Evolutionary conservation across 2,113 vertebrate genomes (phyloP).

Genomic region (Oceanites oceanicus): DNA sequence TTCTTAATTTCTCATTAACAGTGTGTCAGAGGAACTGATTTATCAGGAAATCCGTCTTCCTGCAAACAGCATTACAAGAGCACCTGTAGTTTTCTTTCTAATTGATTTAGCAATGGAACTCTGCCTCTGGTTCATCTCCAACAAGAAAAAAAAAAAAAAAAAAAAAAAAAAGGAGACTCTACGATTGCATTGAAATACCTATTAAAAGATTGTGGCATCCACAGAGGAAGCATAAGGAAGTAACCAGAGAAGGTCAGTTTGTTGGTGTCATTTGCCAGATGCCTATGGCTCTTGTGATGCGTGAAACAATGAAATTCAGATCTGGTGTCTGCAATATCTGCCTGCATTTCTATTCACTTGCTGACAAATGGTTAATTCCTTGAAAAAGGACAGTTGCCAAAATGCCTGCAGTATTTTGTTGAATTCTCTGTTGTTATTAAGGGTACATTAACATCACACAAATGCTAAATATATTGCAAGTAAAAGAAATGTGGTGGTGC

Average conservation of each 20-base stretch:
- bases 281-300: background rate
- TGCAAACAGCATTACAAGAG: background rate
- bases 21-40: constrained; percentile 38
- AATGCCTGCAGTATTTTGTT: background rate
- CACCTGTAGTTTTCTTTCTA: constrained; percentile 40
- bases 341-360: background rate
- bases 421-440: background rate
- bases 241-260: background rate
- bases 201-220: background rate
- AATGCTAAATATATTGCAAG: background rate
- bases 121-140: constrained; percentile 7
- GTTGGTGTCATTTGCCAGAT: background rate
- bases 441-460: background rate
- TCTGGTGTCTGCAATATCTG: background rate
- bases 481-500: background rate
- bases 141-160: background rate
- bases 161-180: background rate
- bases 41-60: constrained; percentile 49
- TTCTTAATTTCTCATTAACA: constrained; percentile 57
- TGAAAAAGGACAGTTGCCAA: background rate
- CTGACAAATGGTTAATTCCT: background rate
- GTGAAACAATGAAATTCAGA: background rate
- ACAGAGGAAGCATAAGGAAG: background rate
- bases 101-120: constrained; percentile 34
- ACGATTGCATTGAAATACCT: background rate